Evolutionary conservation across 1,140 invertebrate genomes (phyloP), one percentile per base, ranked within the genome.

Genomic region (Tetragnatha versicolor): DNA sequence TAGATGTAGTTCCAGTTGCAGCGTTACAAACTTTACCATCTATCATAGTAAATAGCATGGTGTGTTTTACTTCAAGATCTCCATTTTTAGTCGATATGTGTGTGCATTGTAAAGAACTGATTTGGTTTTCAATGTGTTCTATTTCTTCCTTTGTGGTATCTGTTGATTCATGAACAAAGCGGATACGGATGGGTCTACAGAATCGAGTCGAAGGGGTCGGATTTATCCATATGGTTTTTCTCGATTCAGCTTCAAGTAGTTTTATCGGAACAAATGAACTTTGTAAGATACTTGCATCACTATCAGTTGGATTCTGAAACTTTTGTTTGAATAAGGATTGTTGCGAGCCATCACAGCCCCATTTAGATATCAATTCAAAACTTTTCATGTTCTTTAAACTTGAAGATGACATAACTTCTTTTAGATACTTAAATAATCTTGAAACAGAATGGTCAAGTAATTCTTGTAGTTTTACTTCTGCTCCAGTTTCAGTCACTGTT

Each of bases 11-110:
- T 0, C 65, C 65, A 12, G 84, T 85, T 27, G 84, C 70, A 9
- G 84, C 84, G 80, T 87, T 87, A 53, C 84, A 85, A 3, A 87
- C 84, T 83, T 88, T 87, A 10, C 83, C 85, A 77, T 88, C 85
- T 17, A 87, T 82, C 84, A 87, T 86, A 29, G 85, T 86, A 25
- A 85, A 81, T n/a, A 77, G 39, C 35, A 85, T 49, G 73, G 66
- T 72, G 73, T 84, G 82, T 12, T 68, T 47, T 14, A 68, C 27
- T 25, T 1, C 7, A 10, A 10, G 2, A n/a, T 17, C 12, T 35
- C 25, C 31, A 33, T 37, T 12, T 31, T 39, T 4, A 12, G 27
- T 42, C 2, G 37, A 14, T 20, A 66, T 27, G 39, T 47, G 0
- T 6, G 63, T 66, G 39, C 20, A 14, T 10, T 66, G 12, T 2